These are phyloP conservation scores for Mormoops blainvillei DNA, from an alignment of 2,113 vertebrate species.

Conservation along the genomic window DNA sequence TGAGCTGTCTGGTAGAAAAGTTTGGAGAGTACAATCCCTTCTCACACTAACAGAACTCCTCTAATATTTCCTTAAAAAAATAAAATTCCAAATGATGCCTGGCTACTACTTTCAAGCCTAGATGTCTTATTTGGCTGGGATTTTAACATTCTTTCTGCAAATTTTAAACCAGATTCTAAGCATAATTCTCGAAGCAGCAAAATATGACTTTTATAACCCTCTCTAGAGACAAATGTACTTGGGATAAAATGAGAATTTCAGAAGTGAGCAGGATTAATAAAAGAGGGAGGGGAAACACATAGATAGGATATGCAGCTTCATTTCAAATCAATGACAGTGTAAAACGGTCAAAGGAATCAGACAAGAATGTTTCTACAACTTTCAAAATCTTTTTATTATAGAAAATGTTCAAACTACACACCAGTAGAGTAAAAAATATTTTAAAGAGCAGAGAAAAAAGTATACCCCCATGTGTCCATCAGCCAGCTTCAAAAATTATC, in stretches of 20 bases:
- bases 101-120: conserved; percentile 15
- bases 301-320: neutral
- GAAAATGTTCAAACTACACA: neutral
- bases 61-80: conserved; percentile 42
- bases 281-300: neutral
- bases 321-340: neutral
- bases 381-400: neutral
- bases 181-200: conserved; percentile 41
- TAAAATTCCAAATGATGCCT: neutral
- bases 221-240: conserved; percentile 55
- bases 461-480: neutral
- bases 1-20: neutral
- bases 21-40: neutral
- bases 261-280: conserved; percentile 30
- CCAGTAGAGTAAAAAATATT: neutral
- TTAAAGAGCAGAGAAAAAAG: neutral
- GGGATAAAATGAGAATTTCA: conserved; percentile 68
- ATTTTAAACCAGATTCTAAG: conserved; percentile 47
- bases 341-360: neutral
- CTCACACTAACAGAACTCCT: neutral
- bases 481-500: neutral
- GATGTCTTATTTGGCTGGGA: conserved; percentile 39
- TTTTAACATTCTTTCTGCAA: conserved; percentile 30
- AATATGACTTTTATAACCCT: conserved; percentile 19
- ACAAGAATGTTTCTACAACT: neutral